Base-by-base conservation (phyloP, 53 echinoderm and acorn worm species). In the Antedon mediterranea region DNA sequence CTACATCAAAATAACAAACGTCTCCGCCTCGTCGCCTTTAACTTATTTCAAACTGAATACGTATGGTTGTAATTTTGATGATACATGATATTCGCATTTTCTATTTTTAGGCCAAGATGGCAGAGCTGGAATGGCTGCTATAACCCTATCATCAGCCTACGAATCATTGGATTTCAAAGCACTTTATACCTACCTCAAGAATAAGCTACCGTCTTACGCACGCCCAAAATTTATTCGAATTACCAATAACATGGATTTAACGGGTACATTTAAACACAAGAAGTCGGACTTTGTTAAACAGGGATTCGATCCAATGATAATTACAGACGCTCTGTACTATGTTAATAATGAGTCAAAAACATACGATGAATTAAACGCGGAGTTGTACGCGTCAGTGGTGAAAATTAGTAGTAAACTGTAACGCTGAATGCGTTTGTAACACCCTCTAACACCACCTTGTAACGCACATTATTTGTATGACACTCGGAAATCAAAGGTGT, bases 161-260 rank as follows among this genome's bases (percentile, higher is more conserved):
- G 32, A 73, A 20, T 32, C 30, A 0, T 83, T 91, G 18, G 75
- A 93, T 76, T 30, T 79, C 29, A 43, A 82, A 32, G 57, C 74
- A 26, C 43, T 93, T 2, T 93, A 88, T 81, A 71, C 81, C 28
- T 89, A 93, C 43, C 83, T 91, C 29, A 77, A 75, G 13, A 28
- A 77, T 4, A 71, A 75, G 28, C 85, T 93, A 30, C 93, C 93
- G 0, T 77, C 43, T n/a, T 93, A 93, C 44, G 90, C 93, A 71
- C 90, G 90, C 43, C 93, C 93, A 18, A 90, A 90, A 82, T 84
- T 93, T 72, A 79, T 90, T 1, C 83, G 90, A 33, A 14, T 90
- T 33, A 81, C 71, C 81, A 30, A 33, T 14, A 73, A 84, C 72
- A 86, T 90, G 31, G 78, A 81, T 23, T 76, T 83, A 9, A 90